A percentile compares a stretch with the other conserved stretches of the same genome.
Evolutionary conservation across 2,113 vertebrate species (phyloP).

Genomic region (Syngnathus floridae): DNA sequence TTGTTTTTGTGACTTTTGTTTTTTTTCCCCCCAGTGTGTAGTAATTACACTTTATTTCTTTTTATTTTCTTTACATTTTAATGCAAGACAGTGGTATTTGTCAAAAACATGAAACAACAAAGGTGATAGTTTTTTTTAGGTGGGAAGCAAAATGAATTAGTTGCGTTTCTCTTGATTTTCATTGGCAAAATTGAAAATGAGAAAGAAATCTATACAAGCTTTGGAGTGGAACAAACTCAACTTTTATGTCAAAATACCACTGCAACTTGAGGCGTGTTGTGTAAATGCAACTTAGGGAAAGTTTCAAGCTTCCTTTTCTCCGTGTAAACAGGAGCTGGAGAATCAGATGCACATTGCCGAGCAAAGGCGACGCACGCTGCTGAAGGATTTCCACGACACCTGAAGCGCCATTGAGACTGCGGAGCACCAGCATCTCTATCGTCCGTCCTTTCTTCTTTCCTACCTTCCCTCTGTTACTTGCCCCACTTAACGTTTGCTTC

Average conservation of each 20-base stretch:
- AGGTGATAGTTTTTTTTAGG: too few relatives aligned
- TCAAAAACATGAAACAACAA: too few relatives aligned
- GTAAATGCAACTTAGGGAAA: not conserved
- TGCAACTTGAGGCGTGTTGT: not conserved
- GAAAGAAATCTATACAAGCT: not conserved
- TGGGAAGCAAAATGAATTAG: too few relatives aligned
- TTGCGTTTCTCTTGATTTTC: not conserved
- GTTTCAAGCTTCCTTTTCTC: not conserved
- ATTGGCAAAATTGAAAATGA: not conserved
- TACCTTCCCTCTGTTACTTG: constrained; percentile 20
- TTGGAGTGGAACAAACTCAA: not conserved
- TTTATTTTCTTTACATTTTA: too few relatives aligned
- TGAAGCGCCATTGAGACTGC: constrained; percentile 65
- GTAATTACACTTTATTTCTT: too few relatives aligned
- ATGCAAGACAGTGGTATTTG: too few relatives aligned
- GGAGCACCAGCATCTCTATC: constrained; percentile 53
- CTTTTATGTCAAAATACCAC: not conserved
- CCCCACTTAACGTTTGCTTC: not conserved
- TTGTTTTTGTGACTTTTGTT: too few relatives aligned
- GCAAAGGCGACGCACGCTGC: constrained; percentile 94
- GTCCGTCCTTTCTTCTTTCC: constrained; percentile 13
- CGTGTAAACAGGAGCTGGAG: constrained; percentile 82
- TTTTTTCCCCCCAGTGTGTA: too few relatives aligned
- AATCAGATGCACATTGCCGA: constrained; percentile 99
- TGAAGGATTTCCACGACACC: constrained; percentile 99